phyloP scores from a whole-genome alignment of 2,797 vertebrate species.

The Anomalospiza imberbis region DNA sequence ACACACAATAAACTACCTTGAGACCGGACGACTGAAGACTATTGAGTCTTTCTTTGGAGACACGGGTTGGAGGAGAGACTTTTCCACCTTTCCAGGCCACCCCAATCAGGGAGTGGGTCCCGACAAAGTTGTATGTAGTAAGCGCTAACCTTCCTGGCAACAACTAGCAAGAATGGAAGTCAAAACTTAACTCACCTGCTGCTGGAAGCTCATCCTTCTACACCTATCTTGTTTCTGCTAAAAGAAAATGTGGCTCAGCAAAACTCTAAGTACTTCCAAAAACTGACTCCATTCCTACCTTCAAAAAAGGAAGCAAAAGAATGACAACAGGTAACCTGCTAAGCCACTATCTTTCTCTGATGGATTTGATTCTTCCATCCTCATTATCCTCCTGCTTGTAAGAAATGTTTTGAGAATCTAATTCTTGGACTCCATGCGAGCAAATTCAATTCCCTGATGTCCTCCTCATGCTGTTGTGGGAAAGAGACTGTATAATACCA shows the following conservation, averaged over 20 bases:
- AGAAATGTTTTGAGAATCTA: neutral
- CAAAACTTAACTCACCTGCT: neutral
- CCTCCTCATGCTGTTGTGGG: neutral
- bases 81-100: too few relatives aligned
- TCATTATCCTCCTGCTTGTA: neutral
- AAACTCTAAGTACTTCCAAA: neutral
- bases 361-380: neutral
- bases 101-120: too few relatives aligned
- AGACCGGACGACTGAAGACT: too few relatives aligned
- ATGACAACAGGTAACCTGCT: neutral
- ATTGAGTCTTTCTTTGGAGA: too few relatives aligned
- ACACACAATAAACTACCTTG: too few relatives aligned
- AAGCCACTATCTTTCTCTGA: neutral
- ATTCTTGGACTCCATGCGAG: neutral
- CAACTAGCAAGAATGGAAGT: neutral
- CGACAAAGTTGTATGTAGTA: neutral
- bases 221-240: neutral
- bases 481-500: neutral
- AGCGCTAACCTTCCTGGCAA: neutral
- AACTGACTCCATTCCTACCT: neutral
- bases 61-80: too few relatives aligned
- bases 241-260: neutral
- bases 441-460: neutral
- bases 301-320: neutral
- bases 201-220: neutral